phyloP scores from a whole-genome alignment of 2,797 vertebrate genomes.

The Labeo calbasu region DNA sequence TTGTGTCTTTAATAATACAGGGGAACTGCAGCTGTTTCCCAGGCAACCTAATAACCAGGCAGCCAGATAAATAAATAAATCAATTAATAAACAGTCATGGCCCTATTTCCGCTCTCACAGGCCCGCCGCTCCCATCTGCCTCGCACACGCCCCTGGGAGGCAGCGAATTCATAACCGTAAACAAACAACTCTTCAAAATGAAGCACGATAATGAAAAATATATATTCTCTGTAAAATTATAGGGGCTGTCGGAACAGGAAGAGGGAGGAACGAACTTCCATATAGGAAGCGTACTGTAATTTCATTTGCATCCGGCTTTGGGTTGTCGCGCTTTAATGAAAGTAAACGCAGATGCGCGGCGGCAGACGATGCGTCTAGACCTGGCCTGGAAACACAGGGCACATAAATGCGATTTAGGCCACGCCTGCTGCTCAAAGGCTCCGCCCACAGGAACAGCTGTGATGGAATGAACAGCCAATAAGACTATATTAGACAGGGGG shows the following conservation, averaged over 20 bases:
- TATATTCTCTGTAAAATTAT: constrained; percentile 26
- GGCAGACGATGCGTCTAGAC: neutral
- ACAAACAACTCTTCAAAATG: constrained; percentile 62
- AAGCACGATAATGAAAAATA: constrained; percentile 60
- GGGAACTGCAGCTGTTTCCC: constrained; percentile 80
- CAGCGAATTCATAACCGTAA: constrained; percentile 59
- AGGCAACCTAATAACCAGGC: constrained; percentile 85
- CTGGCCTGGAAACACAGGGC: neutral
- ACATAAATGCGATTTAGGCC: neutral
- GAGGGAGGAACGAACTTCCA: neutral
- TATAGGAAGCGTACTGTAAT: constrained; percentile 9
- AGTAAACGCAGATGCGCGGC: neutral
- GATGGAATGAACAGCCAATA: neutral
- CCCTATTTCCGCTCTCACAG: constrained; percentile 68
- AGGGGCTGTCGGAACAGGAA: neutral
- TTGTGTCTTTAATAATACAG: constrained; percentile 83
- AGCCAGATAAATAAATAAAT: constrained; percentile 86
- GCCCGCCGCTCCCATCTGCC: constrained; percentile 70
- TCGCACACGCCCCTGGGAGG: constrained; percentile 61
- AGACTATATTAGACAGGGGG: no score
- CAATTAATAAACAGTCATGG: constrained; percentile 84
- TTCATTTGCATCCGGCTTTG: constrained; percentile 34
- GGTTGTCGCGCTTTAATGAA: constrained; percentile 24
- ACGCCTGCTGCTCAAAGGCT: no score
- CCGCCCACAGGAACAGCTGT: neutral